Evolutionary conservation across 2,113 vertebrate species (phyloP).

Genomic region (Pogona vitticeps): DNA sequence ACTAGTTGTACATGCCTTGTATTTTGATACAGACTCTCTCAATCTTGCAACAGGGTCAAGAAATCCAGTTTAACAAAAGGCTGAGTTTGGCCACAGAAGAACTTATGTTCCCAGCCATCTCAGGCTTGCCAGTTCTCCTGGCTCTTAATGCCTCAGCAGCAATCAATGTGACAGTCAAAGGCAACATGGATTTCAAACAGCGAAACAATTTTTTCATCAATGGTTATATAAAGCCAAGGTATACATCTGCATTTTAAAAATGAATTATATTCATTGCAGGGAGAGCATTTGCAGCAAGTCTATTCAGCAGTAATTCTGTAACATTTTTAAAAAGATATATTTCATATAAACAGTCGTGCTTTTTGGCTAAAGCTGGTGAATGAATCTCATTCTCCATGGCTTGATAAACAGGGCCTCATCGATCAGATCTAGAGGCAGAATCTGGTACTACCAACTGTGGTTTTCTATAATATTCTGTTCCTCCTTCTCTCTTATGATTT

Average conservation of each 20-base stretch:
- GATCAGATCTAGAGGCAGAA: no score
- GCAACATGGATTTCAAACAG: slow-evolving; percentile 77
- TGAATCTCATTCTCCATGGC: no score
- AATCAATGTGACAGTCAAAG: slow-evolving; percentile 78
- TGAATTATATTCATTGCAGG: neutral
- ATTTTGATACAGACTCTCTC: rapidly evolving
- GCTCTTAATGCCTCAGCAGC: slow-evolving; percentile 81
- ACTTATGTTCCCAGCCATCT: slow-evolving; percentile 81
- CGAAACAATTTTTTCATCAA: slow-evolving; percentile 80
- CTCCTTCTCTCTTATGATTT: no score
- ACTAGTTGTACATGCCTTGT: neutral
- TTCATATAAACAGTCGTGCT: no score
- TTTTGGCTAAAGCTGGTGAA: no score
- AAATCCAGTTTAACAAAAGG: slow-evolving; percentile 81
- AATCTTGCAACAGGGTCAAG: slow-evolving; percentile 79
- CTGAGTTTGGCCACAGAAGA: slow-evolving; percentile 78
- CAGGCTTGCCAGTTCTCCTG: slow-evolving; percentile 82
- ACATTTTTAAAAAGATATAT: no score
- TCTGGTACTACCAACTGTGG: no score
- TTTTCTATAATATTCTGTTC: no score
- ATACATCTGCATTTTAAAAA: neutral
- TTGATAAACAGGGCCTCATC: no score
- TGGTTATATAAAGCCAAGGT: slow-evolving; percentile 87
- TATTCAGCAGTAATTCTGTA: no score
- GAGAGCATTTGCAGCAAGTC: neutral